phyloP scores from a whole-genome alignment of 2,113 vertebrate genomes.

The Varanus komodoensis region DNA sequence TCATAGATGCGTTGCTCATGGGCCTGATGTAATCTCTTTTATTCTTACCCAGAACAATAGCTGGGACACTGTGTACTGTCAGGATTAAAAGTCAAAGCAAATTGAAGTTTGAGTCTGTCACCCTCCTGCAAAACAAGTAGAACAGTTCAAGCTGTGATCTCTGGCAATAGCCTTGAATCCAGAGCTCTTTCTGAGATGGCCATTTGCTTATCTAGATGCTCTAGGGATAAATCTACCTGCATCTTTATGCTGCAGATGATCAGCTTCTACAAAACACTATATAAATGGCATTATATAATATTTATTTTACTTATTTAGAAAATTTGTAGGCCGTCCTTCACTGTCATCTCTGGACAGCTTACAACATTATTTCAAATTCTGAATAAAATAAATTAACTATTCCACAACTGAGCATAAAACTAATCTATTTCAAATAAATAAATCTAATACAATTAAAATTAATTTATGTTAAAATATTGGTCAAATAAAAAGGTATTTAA shows the following conservation, averaged over 20 bases:
- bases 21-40: neutral
- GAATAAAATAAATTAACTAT: too few relatives aligned
- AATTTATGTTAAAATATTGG: too few relatives aligned
- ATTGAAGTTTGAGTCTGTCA: neutral
- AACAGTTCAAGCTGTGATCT: neutral
- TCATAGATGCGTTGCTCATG: neutral
- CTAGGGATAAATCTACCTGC: neutral
- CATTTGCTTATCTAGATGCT: neutral
- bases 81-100: neutral
- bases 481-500: too few relatives aligned
- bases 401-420: too few relatives aligned
- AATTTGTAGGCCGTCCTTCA: too few relatives aligned
- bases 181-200: neutral
- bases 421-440: too few relatives aligned
- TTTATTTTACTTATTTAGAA: too few relatives aligned
- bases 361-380: too few relatives aligned
- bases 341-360: too few relatives aligned
- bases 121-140: neutral
- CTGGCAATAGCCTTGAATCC: neutral
- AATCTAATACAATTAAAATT: too few relatives aligned
- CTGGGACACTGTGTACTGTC: neutral
- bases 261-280: too few relatives aligned
- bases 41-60: neutral
- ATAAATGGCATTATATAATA: too few relatives aligned
- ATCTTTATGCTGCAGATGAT: neutral